A percentile compares a stretch with the other conserved stretches of the same genome.
Evolutionary conservation across 2,113 vertebrate species (phyloP).

Genomic region (Bos taurus): ARS-UCD2.0 NC_037333.1:61387001-61387500

Average conservation of each 20-base stretch:
- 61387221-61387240: not conserved
- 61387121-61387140: not conserved
- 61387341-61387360: not conserved
- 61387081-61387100: not conserved
- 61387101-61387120: accelerated
- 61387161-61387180: not conserved
- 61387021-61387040: not conserved
- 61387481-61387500: not conserved
- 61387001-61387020: not conserved
- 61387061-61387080: not conserved
- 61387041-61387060: not conserved
- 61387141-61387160: not conserved
- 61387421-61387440: not conserved
- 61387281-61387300: not conserved
- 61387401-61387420: not conserved
- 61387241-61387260: not conserved
- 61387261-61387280: not conserved
- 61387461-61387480: not conserved
- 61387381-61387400: not conserved
- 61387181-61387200: not conserved
- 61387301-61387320: not conserved
- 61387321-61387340: not conserved
- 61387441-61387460: not conserved
- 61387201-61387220: not conserved
- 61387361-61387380: not conserved